Conservation (phyloP, 1,140 invertebrate genomes). For the Penaeus vannamei region DNA sequence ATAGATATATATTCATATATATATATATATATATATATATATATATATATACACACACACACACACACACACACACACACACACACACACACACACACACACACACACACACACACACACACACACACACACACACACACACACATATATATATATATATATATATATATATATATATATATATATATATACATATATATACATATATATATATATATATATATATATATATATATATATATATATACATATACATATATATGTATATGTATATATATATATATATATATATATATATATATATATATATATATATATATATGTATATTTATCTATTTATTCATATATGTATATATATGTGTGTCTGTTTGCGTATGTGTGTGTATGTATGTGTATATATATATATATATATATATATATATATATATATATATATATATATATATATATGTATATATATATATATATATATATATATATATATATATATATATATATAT, state of each 20-base stretch:
- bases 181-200: conserved; percentile 17
- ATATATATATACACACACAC: neutral
- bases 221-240: neutral
- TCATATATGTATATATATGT: too few species aligned
- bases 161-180: neutral
- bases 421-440: too few species aligned
- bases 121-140: neutral
- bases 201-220: conserved; percentile 13
- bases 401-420: too few species aligned
- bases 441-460: neutral
- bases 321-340: too few species aligned
- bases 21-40: neutral
- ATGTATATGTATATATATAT: neutral
- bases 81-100: neutral
- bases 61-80: neutral
- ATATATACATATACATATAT: neutral
- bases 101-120: neutral
- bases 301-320: too few species aligned
- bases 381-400: too few species aligned
- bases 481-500: conserved; percentile 17
- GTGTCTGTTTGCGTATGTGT: too few species aligned
- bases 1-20: neutral
- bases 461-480: conserved; percentile 28
- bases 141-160: neutral
- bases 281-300: too few species aligned